Base-by-base conservation (phyloP, 2,113 vertebrate genomes). In the Sardina pilchardus region DNA sequence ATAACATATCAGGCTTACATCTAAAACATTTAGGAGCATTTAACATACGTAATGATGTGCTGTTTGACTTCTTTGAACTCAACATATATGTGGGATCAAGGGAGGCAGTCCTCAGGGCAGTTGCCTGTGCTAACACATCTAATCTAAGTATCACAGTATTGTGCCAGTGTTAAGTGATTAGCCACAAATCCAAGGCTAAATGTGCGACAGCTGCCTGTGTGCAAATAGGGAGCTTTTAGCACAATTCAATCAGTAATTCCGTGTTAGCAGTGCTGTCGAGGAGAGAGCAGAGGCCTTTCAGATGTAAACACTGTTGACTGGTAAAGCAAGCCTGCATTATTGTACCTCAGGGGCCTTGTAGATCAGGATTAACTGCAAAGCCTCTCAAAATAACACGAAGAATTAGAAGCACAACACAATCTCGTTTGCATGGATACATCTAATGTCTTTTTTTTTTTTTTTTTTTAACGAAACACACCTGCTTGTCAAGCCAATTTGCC, bases 201-300 rank as follows among this genome's bases (percentile, higher is more conserved):
- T 53, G 26, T 42, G 47, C 63, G 39, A 81, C 85, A 84, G 83
- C 44, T 86, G 82, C 47, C 16, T 47, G 30, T 83, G 67, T 81
- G 26, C 83, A 87, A 86, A 83, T 71, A 86, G 48, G 67, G 45
- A n/a, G 48, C 71, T 63, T 84, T 83, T 83, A 67, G 80, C 85
- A 84, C 47, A 21, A 48, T 81, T 80, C 48, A 83, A 59, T 85
- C 34, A 85, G 63, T 67, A 67, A 30, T 67, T 67, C 63, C 26
- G 8, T 36, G 26, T 78, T 78, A 36, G 3, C 71, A 17, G 3
- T 36, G 71, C 71, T 78, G 30, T 78, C 39, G 45, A 50, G 42
- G 53, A 26, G 26, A 50, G 43, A 42, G 43, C 21, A 30, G 50
- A 59, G 8, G 34, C 14, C 71, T 78, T 78, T 78, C 71, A 78